A percentile compares a stretch with the other conserved stretches of the same genome.
These are phyloP conservation scores for Gorsachius goisagi DNA, from an alignment of 2,113 vertebrate genomes.

Conservation along the genomic window DNA sequence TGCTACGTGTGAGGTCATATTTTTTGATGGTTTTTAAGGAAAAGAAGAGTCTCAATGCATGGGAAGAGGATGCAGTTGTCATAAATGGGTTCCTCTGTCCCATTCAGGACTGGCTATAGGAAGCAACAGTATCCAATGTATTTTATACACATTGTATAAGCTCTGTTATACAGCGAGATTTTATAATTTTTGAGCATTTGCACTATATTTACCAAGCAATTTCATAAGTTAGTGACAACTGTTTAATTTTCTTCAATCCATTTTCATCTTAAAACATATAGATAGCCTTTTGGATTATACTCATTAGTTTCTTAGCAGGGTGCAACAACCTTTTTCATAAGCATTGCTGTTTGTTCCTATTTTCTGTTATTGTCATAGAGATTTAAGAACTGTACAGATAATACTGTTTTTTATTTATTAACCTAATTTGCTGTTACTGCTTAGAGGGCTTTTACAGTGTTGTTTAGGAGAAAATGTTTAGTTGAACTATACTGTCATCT, in stretches of 20 bases:
- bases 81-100: neutral
- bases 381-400: neutral
- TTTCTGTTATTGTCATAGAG: neutral
- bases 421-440: neutral
- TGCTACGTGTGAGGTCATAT: neutral
- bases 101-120: neutral
- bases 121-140: neutral
- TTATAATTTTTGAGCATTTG: neutral
- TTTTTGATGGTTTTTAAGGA: neutral
- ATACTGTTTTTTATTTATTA: neutral
- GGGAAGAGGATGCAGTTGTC: neutral
- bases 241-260: neutral
- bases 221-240: neutral
- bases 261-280: neutral
- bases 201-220: neutral
- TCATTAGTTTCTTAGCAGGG: neutral
- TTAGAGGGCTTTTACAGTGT: neutral
- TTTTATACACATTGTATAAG: neutral
- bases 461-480: neutral
- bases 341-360: neutral
- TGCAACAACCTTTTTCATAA: neutral
- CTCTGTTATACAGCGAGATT: neutral
- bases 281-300: neutral
- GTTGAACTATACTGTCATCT: conserved; percentile 41
- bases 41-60: neutral